Percentiles rank a stretch among this genome's conserved stretches.
These are phyloP conservation scores for Mylabris phalerata DNA, from an alignment of 1,140 invertebrate genomes.

Conservation along the genomic window DNA sequence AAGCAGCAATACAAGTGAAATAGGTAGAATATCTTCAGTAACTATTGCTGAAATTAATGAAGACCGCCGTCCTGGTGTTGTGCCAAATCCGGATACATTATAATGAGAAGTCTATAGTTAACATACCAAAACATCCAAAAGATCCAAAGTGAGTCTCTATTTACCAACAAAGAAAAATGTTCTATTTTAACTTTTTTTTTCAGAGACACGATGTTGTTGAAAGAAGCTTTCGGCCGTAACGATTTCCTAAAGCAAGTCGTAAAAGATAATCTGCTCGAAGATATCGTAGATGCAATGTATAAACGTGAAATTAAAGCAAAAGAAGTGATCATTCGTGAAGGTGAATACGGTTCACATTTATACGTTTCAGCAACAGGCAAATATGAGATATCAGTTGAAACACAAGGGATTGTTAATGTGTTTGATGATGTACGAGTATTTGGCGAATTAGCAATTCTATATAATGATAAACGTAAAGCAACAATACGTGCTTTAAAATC, in stretches of 20 bases:
- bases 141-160: too few relatives aligned
- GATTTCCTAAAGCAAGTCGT: slow-evolving; percentile 31
- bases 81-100: too few relatives aligned
- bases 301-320: slow-evolving; percentile 10
- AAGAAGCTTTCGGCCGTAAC: slow-evolving; percentile 23
- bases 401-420: slow-evolving; percentile 11
- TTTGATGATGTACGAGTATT: slow-evolving; percentile 24
- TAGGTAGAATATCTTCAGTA: too few relatives aligned
- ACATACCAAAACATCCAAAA: too few relatives aligned
- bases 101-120: too few relatives aligned
- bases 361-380: slow-evolving; percentile 23
- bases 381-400: slow-evolving; percentile 19
- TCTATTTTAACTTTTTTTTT: slow-evolving; percentile 1
- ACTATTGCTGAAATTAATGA: too few relatives aligned
- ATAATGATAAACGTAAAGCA: slow-evolving; percentile 30
- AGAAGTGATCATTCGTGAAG: slow-evolving; percentile 25
- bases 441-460: slow-evolving; percentile 32
- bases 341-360: slow-evolving; percentile 21
- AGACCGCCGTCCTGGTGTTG: too few relatives aligned
- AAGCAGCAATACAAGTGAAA: too few relatives aligned
- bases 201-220: slow-evolving; percentile 28
- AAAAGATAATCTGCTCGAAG: slow-evolving; percentile 14
- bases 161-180: too few relatives aligned
- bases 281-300: slow-evolving; percentile 28
- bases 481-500: slow-evolving; percentile 21